Evolutionary conservation across 2,888 invertebrate genomes (phyloP).

Genomic region (Pristionchus japonicus): DNA sequence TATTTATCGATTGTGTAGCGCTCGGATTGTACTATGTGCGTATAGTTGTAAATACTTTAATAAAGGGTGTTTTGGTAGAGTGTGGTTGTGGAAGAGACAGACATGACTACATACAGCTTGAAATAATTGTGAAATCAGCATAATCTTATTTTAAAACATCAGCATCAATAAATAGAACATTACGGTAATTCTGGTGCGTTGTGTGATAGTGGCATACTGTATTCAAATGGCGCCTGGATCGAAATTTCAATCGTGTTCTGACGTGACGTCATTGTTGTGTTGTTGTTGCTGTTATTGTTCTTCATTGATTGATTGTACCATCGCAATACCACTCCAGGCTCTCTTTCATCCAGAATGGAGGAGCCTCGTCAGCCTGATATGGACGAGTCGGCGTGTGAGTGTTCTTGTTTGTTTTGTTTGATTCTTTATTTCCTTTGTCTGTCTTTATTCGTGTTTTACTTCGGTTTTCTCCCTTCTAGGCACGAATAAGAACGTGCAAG

Average conservation of each 20-base stretch:
- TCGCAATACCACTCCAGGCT: not conserved
- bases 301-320: no score
- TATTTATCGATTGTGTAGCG: not conserved
- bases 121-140: not conserved
- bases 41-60: constrained; percentile 21
- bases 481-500: not conserved
- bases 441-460: no score
- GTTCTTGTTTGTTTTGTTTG: not conserved
- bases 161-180: not conserved
- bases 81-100: not conserved
- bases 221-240: not conserved
- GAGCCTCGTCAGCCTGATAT: not conserved
- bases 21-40: not conserved
- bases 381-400: constrained; percentile 3
- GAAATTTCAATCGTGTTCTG: not conserved
- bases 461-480: not conserved
- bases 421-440: no score
- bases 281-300: not conserved
- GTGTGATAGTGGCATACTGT: constrained; percentile 13
- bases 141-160: not conserved
- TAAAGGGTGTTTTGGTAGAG: constrained; percentile 6
- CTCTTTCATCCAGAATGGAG: not conserved
- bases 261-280: not conserved
- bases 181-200: not conserved
- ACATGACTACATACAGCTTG: not conserved